Evolutionary conservation across 2,888 invertebrate species (phyloP).

Genomic region (Nephrotoma guestfalica): DNA sequence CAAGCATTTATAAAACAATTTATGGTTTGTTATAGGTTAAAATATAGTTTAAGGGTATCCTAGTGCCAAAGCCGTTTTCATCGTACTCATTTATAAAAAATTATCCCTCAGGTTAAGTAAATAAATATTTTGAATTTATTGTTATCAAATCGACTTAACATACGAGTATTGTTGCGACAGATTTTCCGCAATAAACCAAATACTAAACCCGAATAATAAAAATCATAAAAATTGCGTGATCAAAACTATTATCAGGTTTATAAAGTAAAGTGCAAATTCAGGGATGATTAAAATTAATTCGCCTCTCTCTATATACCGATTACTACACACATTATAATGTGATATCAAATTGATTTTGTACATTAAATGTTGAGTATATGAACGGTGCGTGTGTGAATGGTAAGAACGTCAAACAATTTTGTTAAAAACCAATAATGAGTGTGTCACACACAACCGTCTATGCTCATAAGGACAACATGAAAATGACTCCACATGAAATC

Average conservation of each 20-base stretch:
- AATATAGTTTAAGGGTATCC: no score
- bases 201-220: not conserved
- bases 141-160: no score
- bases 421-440: not conserved
- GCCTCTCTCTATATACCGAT: not conserved
- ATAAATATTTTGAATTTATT: no score
- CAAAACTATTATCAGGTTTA: not conserved
- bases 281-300: not conserved
- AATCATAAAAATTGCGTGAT: not conserved
- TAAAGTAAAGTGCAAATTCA: not conserved
- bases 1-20: no score
- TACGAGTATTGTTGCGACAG: no score
- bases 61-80: no score
- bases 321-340: not conserved
- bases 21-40: no score
- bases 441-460: not conserved
- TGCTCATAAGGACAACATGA: not conserved
- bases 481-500: not conserved
- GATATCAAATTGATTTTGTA: not conserved
- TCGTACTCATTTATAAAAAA: no score
- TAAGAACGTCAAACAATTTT: not conserved
- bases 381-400: not conserved
- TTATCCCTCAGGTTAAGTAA: no score
- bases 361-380: not conserved
- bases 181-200: no score